Conservation (phyloP, 2,113 vertebrate species). For the Alexandromys fortis region DNA sequence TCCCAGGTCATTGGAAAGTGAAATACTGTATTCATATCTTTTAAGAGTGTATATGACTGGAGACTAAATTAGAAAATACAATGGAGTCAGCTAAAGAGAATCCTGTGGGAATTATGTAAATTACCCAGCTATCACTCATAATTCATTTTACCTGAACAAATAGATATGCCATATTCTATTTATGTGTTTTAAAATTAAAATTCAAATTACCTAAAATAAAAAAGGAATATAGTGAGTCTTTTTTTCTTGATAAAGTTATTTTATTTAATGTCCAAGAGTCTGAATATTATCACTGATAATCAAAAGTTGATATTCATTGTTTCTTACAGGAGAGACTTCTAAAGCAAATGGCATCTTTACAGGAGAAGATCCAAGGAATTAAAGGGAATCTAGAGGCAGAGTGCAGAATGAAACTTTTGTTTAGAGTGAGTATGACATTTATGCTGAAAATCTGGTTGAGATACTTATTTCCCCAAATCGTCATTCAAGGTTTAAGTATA, state of each 20-base stretch:
- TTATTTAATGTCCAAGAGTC: too few species aligned
- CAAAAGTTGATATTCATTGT: too few species aligned
- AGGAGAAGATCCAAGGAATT: background rate
- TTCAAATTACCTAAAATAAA: background rate
- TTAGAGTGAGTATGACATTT: background rate
- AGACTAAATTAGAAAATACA: background rate
- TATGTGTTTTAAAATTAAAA: background rate
- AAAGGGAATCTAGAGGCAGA: background rate
- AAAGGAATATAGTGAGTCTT: background rate
- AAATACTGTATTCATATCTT: background rate
- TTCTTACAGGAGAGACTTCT: too few species aligned
- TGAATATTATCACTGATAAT: too few species aligned
- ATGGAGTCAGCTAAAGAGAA: background rate
- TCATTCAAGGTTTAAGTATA: too few species aligned
- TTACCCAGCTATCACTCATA: background rate
- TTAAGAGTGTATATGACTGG: background rate
- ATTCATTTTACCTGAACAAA: background rate
- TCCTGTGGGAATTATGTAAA: background rate
- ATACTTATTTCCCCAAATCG: too few species aligned
- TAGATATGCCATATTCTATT: background rate
- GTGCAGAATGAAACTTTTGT: background rate
- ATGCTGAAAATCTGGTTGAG: too few species aligned
- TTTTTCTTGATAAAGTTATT: background rate
- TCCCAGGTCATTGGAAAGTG: background rate
- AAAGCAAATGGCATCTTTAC: background rate